These are phyloP conservation scores for Oncorhynchus gorbuscha DNA, from an alignment of 2,113 vertebrate species.

Conservation along the genomic window DNA sequence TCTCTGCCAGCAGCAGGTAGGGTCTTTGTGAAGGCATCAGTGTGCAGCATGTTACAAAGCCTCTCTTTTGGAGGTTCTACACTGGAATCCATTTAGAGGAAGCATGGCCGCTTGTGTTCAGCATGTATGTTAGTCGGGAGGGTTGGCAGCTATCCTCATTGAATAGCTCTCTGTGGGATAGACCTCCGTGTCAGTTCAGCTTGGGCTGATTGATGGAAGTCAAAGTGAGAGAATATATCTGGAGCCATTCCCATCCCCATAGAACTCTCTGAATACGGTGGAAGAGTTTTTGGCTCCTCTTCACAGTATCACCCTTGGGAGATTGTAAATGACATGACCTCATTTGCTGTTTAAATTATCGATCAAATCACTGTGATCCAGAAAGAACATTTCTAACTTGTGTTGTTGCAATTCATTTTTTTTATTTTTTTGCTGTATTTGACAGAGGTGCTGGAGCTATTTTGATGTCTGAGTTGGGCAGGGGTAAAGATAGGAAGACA, in stretches of 20 bases:
- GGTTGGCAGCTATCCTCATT: conserved; percentile 35
- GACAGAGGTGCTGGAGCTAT: background rate
- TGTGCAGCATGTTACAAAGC: conserved; percentile 53
- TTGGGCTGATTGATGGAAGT: conserved; percentile 33
- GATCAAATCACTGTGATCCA: background rate
- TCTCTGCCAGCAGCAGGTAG: conserved; percentile 19
- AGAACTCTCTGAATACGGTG: background rate
- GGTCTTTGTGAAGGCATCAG: conserved; percentile 57
- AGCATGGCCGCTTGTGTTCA: conserved; percentile 28
- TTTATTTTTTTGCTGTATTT: background rate
- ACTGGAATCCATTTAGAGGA: conserved; percentile 57
- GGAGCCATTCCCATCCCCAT: conserved; percentile 1
- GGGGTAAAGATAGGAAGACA: conserved; percentile 22
- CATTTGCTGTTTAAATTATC: background rate
- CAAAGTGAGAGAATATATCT: conserved; percentile 10
- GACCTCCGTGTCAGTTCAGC: conserved; percentile 9
- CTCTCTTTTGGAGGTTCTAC: conserved; percentile 49
- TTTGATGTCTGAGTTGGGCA: background rate
- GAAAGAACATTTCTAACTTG: background rate
- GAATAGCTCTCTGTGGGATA: conserved; percentile 8
- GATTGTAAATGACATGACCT: background rate
- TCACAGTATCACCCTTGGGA: conserved; percentile 5
- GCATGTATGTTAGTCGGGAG: conserved; percentile 25
- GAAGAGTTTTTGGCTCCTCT: conserved; percentile 2
- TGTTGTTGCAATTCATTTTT: background rate